Evolutionary conservation across 2,797 vertebrate species (phyloP).

Genomic region (Spinibarbus caldwelli): DNA sequence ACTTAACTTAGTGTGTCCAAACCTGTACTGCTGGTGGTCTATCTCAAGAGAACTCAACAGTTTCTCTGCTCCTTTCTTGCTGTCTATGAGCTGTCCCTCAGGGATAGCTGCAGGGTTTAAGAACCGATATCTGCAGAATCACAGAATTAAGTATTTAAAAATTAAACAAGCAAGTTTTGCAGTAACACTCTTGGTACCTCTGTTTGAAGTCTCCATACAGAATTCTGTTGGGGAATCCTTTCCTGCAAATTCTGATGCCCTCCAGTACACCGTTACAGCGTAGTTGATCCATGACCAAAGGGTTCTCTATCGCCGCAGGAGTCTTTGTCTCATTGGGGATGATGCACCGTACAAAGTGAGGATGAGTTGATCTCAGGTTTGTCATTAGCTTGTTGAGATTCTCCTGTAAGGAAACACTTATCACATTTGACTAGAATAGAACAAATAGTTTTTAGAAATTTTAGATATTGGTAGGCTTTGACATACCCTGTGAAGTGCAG

Average conservation of each 20-base stretch:
- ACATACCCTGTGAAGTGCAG: slow-evolving; percentile 83
- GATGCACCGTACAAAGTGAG: slow-evolving; percentile 89
- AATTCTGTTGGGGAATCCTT: slow-evolving; percentile 87
- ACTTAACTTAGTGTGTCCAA: slow-evolving; percentile 79
- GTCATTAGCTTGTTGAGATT: slow-evolving; percentile 92
- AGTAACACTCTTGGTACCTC: slow-evolving; percentile 67
- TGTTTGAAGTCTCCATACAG: slow-evolving; percentile 85
- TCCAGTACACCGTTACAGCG: slow-evolving; percentile 87
- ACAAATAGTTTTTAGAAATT: neutral
- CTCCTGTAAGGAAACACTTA: slow-evolving; percentile 73
- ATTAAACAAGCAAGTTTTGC: neutral
- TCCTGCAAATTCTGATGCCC: slow-evolving; percentile 86
- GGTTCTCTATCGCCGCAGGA: slow-evolving; percentile 88
- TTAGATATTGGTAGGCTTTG: neutral
- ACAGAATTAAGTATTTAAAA: neutral
- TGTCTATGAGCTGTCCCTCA: slow-evolving; percentile 84
- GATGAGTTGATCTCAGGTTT: slow-evolving; percentile 86
- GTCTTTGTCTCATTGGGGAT: slow-evolving; percentile 89
- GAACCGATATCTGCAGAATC: slow-evolving; percentile 78
- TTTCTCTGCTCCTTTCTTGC: slow-evolving; percentile 83
- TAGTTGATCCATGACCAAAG: slow-evolving; percentile 87
- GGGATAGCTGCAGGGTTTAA: slow-evolving; percentile 83
- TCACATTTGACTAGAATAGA: neutral
- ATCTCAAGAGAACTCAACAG: slow-evolving; percentile 80
- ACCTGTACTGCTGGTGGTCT: slow-evolving; percentile 82